Evolutionary conservation across 35 echinoderm and acorn worm genomes (phyloP), one percentile per base, ranked within the genome.

Genomic region (Apostichopus parvimensis): DNA sequence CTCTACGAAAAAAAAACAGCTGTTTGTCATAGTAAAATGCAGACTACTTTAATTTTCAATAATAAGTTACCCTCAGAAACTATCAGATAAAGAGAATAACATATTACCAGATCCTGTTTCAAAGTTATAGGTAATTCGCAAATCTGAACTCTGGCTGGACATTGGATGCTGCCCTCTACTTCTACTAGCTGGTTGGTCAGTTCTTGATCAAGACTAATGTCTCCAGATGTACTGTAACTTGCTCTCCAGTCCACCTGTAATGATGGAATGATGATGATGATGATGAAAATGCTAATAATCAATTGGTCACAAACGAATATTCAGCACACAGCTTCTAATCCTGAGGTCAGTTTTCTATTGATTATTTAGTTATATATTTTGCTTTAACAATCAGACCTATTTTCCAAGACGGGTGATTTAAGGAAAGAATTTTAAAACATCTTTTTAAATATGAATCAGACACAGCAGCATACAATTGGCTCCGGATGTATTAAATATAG

Each of bases 181-280:
- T 93, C 87, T 34, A 77, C 62, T 9, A 98, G 91, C 73, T 98
- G 94, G 56, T 86, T 80, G 58, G 28, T 79, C 52, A 95, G 90
- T 21, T 92, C 85, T 61, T 54, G 70, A 87, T 94, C 93, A 9
- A 21, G 23, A 73, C 28, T 64, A 13, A 94, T 80, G 83, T 94
- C 82, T 21, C 88, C 93, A 71, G 23, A 72, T 13, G 54, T 71
- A 84, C 93, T 98, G 57, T 90, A 68, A 8, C 78, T 93, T n/a
- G 96, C 96, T 80, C 89, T 82, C 96, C 96, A 98, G 21, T 92
- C 79, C 26, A 97, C 93, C 95, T 97, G 66, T n/a, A 95, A 24
- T 77, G 17, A 56, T 18, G 34, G 56, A 56, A 53, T 56, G 17
- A 17, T 28, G 11, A 52, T 45, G 11, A 52, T 45, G 26, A 1